These are phyloP conservation scores for Conus ventricosus DNA, from an alignment of 1,140 invertebrate genomes.

Conservation along the genomic window DNA sequence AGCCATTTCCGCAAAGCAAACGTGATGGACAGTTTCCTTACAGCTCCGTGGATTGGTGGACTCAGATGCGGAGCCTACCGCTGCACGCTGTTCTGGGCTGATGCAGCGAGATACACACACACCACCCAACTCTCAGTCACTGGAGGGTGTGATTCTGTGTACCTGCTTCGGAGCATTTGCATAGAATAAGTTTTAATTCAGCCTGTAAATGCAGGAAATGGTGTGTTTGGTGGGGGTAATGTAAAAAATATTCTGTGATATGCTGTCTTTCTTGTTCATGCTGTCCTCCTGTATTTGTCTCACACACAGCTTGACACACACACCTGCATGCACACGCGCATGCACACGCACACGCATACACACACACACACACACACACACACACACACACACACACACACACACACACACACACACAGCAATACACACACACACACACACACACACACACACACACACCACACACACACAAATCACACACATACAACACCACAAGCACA, in stretches of 20 bases:
- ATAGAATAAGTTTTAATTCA: too few species aligned
- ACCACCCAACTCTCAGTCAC: conserved; percentile 49
- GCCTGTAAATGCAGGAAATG: too few species aligned
- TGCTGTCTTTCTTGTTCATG: too few species aligned
- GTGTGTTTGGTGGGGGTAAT: too few species aligned
- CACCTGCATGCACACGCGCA: not conserved
- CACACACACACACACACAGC: conserved; percentile 2
- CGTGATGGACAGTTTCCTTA: conserved; percentile 75
- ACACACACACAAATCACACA: too few species aligned
- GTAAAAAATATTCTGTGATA: too few species aligned
- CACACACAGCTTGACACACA: too few species aligned
- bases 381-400: not conserved
- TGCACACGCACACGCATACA: not conserved
- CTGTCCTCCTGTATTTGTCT: too few species aligned
- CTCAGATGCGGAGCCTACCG: conserved; percentile 96
- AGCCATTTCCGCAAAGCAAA: conserved; percentile 1
- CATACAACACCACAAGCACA: too few species aligned
- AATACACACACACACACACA: too few species aligned
- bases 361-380: not conserved
- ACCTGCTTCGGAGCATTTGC: too few species aligned
- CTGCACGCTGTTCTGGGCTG: conserved; percentile 94
- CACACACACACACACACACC: too few species aligned
- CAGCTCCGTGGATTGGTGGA: conserved; percentile 95
- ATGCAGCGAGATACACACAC: conserved; percentile 84
- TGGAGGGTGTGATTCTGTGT: conserved; percentile 42